Evolutionary conservation across 2,113 vertebrate species (phyloP), one percentile per base, ranked within the genome.

Genomic region (Addax nasomaculatus): DNA sequence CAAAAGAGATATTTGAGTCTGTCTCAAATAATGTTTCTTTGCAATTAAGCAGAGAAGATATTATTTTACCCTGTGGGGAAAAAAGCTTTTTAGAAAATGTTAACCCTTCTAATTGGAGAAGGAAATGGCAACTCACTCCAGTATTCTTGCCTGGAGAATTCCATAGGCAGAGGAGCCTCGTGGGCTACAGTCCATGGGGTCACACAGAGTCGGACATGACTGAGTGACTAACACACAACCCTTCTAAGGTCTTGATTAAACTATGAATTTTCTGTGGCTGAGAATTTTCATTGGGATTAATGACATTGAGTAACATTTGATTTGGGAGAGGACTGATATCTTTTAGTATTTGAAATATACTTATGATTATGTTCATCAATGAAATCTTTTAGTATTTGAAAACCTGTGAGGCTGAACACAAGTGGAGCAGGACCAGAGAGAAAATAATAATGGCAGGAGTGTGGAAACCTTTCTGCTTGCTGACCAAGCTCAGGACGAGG

Each of bases 61-160:
- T 81, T 89, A 81, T 94, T 97, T 76, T 92, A 86, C 47, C 11
- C 55, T 9, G 27, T 7, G 27, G 80, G 12, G 14, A 17, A 58
- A 49, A 84, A 85, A 25, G 17, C n/a, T 95, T 83, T 95, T 60
- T 93, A 90, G 93, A 92, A 97, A 96, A 88, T 33, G n/a, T 29
- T 39, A 93, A 70, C 36, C 64, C n/a, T 70, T 70, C 64, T 36
- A 70, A 36, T 70, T 70, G 64, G 64, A 70, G 64, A 70, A 70
- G n/a, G 64, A 70, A 70, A 36, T 70, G 64, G 9, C 17, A 70
- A 36, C 17, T 21, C 19, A 36, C 64, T 70, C 10, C 64, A 70
- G n/a, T 70, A 21, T 36, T 70, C 64, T 70, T 70, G 64, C 64
- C 64, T 70, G 64, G 8, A 70, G 64, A 70, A 70, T 70, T 70